A percentile compares a stretch with the other conserved stretches of the same genome.
Evolutionary conservation across 2,888 invertebrate species (phyloP).

Genomic region (Eupithecia abbreviata): DNA sequence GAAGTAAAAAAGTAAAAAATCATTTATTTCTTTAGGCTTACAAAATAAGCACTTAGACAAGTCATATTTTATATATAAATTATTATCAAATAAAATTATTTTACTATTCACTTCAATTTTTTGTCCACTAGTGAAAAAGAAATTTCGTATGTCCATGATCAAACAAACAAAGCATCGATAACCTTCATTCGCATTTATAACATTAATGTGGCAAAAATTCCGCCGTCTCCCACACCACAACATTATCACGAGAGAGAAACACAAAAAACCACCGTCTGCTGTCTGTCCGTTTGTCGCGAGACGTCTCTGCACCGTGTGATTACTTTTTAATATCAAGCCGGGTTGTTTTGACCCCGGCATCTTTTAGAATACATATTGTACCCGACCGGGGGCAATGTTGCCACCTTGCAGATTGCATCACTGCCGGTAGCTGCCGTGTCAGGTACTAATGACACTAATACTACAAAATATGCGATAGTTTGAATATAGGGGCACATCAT

Average conservation of each 20-base stretch:
- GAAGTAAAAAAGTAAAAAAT: too few relatives aligned
- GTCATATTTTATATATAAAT: too few relatives aligned
- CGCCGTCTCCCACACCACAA: neutral
- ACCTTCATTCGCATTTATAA: neutral
- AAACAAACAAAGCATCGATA: too few relatives aligned
- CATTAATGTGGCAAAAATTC: neutral
- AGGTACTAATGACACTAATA: too few relatives aligned
- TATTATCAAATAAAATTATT: too few relatives aligned
- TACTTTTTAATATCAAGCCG: slow-evolving; percentile 9
- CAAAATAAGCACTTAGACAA: too few relatives aligned
- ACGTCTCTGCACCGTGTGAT: neutral
- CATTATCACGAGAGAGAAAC: neutral
- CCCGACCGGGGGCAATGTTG: neutral
- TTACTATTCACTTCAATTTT: too few relatives aligned
- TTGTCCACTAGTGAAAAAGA: too few relatives aligned
- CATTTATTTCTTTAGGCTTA: too few relatives aligned
- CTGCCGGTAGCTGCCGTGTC: neutral
- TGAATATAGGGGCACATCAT: too few relatives aligned
- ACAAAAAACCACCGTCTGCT: neutral
- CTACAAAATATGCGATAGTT: too few relatives aligned
- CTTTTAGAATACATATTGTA: neutral
- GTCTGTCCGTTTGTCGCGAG: slow-evolving; percentile 7
- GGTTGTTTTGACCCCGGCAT: neutral
- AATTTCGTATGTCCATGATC: too few relatives aligned
- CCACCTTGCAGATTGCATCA: neutral